Percentiles rank a stretch among this genome's conserved stretches.
Conservation (phyloP, 2,113 vertebrate species). For the Pollachius pollachius region DNA sequence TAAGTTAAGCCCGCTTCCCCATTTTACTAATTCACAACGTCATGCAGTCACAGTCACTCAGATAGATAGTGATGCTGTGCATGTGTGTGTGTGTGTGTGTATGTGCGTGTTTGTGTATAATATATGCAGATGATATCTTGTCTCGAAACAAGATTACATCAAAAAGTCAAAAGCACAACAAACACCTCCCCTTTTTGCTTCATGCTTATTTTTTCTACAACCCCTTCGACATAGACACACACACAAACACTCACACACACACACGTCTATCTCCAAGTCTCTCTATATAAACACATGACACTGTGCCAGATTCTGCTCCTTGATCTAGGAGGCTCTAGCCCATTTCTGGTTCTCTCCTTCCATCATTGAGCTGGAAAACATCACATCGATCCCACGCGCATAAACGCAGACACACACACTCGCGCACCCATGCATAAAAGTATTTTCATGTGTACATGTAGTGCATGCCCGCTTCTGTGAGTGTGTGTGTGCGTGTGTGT, state of each 20-base stretch:
- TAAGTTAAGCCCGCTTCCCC: background rate
- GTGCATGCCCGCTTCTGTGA: background rate
- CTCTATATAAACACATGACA: slow-evolving; percentile 54
- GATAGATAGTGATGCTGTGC: background rate
- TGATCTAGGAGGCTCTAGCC: slow-evolving; percentile 47
- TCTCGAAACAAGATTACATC: slow-evolving; percentile 24
- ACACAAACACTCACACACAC: background rate
- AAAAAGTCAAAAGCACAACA: slow-evolving; percentile 21
- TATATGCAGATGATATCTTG: slow-evolving; percentile 24
- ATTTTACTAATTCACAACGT: background rate
- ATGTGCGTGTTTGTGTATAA: slow-evolving; percentile 5
- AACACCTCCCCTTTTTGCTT: slow-evolving; percentile 18
- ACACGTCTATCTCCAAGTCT: slow-evolving; percentile 10
- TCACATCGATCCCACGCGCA: slow-evolving; percentile 50
- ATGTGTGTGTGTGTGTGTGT: slow-evolving; percentile 11
- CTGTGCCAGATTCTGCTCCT: slow-evolving; percentile 53
- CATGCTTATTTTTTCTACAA: background rate
- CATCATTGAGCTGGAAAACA: slow-evolving; percentile 32
- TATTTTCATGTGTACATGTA: slow-evolving; percentile 7
- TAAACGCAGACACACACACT: slow-evolving; percentile 7
- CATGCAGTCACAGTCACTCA: background rate
- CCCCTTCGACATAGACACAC: background rate
- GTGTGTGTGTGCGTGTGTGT: background rate
- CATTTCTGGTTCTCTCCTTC: slow-evolving; percentile 36
- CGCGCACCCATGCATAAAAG: background rate